A percentile compares a stretch with the other conserved stretches of the same genome.
These are phyloP conservation scores for Bombus vancouverensis DNA, from an alignment of 1,140 invertebrate genomes.

Conservation along the genomic window DNA sequence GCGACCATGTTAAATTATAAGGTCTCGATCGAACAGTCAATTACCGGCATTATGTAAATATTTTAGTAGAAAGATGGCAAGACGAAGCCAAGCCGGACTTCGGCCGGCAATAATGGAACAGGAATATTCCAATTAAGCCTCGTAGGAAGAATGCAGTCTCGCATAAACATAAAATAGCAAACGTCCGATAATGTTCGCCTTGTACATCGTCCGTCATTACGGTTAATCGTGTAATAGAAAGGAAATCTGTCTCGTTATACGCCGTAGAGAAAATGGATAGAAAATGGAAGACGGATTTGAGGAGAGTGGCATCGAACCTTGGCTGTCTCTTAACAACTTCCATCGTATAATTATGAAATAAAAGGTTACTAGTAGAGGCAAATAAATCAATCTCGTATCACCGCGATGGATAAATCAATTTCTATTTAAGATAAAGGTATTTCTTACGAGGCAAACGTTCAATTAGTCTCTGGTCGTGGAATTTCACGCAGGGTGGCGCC, in stretches of 20 bases:
- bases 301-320: background rate
- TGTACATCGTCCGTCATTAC: too few species aligned
- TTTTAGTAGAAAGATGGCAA: constrained; percentile 55
- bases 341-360: too few species aligned
- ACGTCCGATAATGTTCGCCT: constrained; percentile 27
- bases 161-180: constrained; percentile 36
- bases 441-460: too few species aligned
- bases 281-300: background rate
- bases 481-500: background rate
- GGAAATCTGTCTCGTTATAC: constrained; percentile 54
- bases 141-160: background rate
- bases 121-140: constrained; percentile 57
- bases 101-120: constrained; percentile 45
- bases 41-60: constrained; percentile 66
- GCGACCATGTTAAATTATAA: constrained; percentile 51
- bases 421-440: too few species aligned
- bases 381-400: too few species aligned
- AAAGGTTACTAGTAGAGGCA: too few species aligned
- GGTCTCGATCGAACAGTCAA: constrained; percentile 55
- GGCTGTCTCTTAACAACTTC: too few species aligned
- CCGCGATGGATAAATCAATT: too few species aligned
- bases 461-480: background rate
- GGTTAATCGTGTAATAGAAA: constrained; percentile 53
- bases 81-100: too few species aligned
- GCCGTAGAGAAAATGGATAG: background rate